These are phyloP conservation scores for Probosciger aterrimus DNA, from an alignment of 2,113 vertebrate genomes.

Conservation along the genomic window DNA sequence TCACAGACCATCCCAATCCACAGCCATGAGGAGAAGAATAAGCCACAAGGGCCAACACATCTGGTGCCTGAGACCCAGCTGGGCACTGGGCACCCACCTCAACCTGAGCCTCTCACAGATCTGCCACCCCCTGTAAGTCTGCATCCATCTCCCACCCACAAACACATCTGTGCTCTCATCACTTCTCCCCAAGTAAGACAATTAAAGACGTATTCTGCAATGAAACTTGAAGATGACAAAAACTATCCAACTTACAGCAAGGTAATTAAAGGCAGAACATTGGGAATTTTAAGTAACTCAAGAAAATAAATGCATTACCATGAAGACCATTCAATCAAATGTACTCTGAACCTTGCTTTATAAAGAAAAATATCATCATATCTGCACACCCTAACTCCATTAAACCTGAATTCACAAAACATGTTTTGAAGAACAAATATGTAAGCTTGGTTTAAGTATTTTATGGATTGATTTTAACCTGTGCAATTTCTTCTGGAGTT, in stretches of 20 bases:
- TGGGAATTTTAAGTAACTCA: not conserved
- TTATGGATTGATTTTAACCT: constrained; percentile 70
- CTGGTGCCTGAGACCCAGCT: accelerated
- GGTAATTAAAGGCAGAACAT: not conserved
- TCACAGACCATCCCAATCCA: not conserved
- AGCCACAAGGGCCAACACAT: accelerated
- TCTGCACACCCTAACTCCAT: not conserved
- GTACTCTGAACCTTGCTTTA: not conserved
- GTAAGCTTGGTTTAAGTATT: not conserved
- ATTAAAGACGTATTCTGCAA: not conserved
- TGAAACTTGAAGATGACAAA: not conserved
- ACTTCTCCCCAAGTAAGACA: not conserved
- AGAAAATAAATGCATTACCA: not conserved
- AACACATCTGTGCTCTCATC: not conserved
- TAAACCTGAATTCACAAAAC: not conserved
- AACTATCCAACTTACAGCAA: not conserved
- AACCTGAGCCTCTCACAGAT: no score
- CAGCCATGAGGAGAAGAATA: accelerated
- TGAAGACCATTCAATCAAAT: not conserved
- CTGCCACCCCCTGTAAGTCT: not conserved
- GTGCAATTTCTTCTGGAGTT: constrained; percentile 97
- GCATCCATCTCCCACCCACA: not conserved
- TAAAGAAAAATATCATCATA: not conserved
- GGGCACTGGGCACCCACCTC: not conserved
- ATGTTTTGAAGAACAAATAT: not conserved